Conservation (phyloP, 1,140 invertebrate genomes). For the Diorhabda elongata region DNA sequence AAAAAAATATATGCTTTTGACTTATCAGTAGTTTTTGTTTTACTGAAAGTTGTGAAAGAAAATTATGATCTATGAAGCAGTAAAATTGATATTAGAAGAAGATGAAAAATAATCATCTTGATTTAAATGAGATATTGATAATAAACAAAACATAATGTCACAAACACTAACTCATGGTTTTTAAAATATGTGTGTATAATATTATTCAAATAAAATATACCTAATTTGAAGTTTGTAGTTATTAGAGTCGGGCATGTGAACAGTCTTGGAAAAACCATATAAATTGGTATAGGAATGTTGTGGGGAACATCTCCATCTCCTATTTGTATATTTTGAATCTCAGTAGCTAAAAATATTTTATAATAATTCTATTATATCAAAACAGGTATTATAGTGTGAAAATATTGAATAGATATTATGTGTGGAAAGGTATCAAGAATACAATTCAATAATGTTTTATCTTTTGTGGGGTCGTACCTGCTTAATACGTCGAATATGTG, state of each 20-base stretch:
- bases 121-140: neutral
- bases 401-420: too few relatives aligned
- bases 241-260: conserved; percentile 92
- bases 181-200: neutral
- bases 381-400: too few relatives aligned
- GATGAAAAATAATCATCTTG: neutral
- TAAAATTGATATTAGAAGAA: conserved; percentile 4
- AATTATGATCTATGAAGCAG: too few relatives aligned
- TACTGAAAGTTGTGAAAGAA: too few relatives aligned
- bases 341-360: conserved; percentile 69
- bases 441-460: too few relatives aligned
- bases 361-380: too few relatives aligned
- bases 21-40: too few relatives aligned
- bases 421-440: too few relatives aligned
- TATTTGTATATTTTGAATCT: conserved; percentile 97
- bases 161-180: neutral
- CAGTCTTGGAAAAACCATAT: conserved; percentile 91
- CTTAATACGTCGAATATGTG: too few relatives aligned
- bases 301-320: conserved; percentile 86
- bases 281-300: conserved; percentile 81
- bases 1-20: too few relatives aligned
- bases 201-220: conserved; percentile 52
- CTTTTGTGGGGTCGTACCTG: too few relatives aligned
- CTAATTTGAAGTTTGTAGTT: conserved; percentile 94
- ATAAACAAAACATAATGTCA: neutral